Evolutionary conservation across 2,888 invertebrate genomes (phyloP), one percentile per base, ranked within the genome.

Genomic region (Acrocyrtus sp.): DNA sequence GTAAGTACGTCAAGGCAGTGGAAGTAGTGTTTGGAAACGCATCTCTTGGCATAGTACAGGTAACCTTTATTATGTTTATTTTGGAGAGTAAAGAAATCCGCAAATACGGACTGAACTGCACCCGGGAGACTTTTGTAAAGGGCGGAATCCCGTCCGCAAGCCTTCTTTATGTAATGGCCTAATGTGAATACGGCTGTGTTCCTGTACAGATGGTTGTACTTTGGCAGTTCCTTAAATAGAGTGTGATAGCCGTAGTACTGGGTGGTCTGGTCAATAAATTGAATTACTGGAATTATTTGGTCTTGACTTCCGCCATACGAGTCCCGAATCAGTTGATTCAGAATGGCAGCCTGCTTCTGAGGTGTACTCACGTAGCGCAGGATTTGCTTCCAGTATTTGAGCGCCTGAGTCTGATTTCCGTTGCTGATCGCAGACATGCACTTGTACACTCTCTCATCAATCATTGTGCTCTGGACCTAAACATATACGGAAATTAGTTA

Each of bases 1-100:
- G 77, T 77, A 43, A 77, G 69, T 43, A 77, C 77, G 51, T 77
- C 77, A n/a, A 77, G 66, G 47, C 77, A 77, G 68, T 74, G 54
- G 50, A 50, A 65, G 41, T 77, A 77, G 34, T 77, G 77, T 43
- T 56, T 57, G 19, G 77, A 63, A 19, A 77, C 67, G 24, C 47
- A 68, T 26, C 72, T 61, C 62, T 77, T 77, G 21, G 77, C 77
- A 53, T 77, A 77, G 62, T 77, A 77, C 45, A 77, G 53, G 27
- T 74, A 77, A 26, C 77, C 77, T 65, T 72, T 72, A 61, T 77
- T 77, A 21, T 68, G 63, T 54, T 72, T 74, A 62, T 67, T 77
- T 58, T 74, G 74, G 21, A 77, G 61, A 17, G 72, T 72, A 57
- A 77, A 77, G 53, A 57, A 65, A 27, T 63, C 68, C 3, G 70